Conservation (phyloP, 2,113 vertebrate species). For the Psettodes erumei region DNA sequence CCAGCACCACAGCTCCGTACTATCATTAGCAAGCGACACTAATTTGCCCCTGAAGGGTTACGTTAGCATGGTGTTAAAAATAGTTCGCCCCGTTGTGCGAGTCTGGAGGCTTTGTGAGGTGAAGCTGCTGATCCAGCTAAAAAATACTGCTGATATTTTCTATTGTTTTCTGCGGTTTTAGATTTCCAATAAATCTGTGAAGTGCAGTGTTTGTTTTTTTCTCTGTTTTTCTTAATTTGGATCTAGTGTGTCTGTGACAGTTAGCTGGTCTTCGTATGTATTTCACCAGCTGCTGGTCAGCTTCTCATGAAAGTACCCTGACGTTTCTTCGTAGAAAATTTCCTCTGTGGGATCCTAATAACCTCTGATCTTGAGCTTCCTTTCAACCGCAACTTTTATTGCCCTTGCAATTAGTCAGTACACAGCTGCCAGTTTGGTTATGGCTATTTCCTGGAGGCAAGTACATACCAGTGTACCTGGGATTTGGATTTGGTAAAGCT, state of each 20-base stretch:
- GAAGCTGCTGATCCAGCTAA: slow-evolving; percentile 27
- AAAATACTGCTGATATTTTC: slow-evolving; percentile 27
- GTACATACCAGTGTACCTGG: too few species aligned
- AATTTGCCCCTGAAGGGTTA: slow-evolving; percentile 39
- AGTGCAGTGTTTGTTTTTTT: neutral
- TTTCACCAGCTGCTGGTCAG: neutral
- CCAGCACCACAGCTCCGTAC: slow-evolving; percentile 5
- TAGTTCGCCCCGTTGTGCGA: slow-evolving; percentile 5
- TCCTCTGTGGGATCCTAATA: neutral
- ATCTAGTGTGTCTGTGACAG: neutral
- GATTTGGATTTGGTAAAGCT: too few species aligned
- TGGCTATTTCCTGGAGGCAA: too few species aligned
- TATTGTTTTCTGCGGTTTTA: neutral
- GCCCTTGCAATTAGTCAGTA: too few species aligned
- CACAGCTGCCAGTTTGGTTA: too few species aligned
- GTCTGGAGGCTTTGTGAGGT: neutral
- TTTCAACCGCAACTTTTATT: neutral
- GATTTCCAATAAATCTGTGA: neutral
- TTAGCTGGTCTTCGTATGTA: neutral
- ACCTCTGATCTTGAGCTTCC: neutral
- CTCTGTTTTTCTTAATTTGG: neutral
- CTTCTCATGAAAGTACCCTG: neutral
- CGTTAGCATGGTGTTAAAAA: slow-evolving; percentile 33
- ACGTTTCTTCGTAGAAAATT: neutral
- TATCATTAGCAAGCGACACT: slow-evolving; percentile 49